Conservation (phyloP, 2,888 invertebrate species). For the Phengaris alcon region DNA sequence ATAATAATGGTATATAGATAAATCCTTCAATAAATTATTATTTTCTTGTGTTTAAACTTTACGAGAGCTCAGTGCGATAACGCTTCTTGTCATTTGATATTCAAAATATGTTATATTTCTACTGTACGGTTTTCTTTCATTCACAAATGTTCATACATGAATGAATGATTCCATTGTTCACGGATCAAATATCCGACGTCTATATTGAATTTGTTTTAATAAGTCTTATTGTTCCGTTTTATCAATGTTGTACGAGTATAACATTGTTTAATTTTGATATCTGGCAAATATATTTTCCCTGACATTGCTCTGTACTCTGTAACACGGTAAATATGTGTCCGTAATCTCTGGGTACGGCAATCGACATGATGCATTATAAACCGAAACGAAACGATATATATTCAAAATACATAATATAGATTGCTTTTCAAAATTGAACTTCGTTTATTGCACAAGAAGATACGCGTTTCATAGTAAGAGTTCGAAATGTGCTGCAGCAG, state of each 20-base stretch:
- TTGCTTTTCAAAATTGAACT: too few relatives aligned
- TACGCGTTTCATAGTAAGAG: too few relatives aligned
- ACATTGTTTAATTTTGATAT: conserved; percentile 26
- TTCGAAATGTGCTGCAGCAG: too few relatives aligned
- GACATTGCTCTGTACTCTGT: neutral
- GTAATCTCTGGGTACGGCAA: too few relatives aligned
- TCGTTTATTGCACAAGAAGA: too few relatives aligned
- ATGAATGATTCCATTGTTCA: conserved; percentile 45
- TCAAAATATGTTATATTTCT: neutral
- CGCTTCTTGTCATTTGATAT: neutral
- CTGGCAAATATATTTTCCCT: conserved; percentile 14
- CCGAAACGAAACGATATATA: too few relatives aligned
- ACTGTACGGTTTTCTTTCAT: conserved; percentile 24
- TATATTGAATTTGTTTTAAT: conserved; percentile 18
- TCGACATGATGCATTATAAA: too few relatives aligned
- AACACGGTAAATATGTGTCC: too few relatives aligned
- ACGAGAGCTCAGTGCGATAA: neutral
- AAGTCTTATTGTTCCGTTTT: neutral
- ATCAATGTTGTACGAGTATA: conserved; percentile 13
- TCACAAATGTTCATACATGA: conserved; percentile 33
- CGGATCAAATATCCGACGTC: conserved; percentile 37
- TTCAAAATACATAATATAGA: too few relatives aligned
- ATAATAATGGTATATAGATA: neutral
- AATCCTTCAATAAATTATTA: neutral
- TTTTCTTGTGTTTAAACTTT: neutral